A percentile compares a stretch with the other conserved stretches of the same genome.
These are phyloP conservation scores for Galerucella pusilla DNA, from an alignment of 2,888 invertebrate genomes.

Conservation along the genomic window DNA sequence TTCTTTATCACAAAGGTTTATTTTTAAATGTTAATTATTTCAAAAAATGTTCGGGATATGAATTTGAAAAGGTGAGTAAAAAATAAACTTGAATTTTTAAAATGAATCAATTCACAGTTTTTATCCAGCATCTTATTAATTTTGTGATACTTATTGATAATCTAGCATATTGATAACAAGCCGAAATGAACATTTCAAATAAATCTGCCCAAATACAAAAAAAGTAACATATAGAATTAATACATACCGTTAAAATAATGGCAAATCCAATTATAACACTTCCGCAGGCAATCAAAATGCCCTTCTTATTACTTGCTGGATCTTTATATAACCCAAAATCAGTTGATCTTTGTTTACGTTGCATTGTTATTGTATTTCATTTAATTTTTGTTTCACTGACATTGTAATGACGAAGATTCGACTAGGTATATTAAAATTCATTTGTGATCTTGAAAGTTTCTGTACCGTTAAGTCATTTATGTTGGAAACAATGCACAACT, in stretches of 20 bases:
- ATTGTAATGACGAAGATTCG: neutral
- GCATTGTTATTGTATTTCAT: constrained; percentile 13
- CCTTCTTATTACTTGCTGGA: constrained; percentile 5
- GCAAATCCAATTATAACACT: constrained; percentile 9
- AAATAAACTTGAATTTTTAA: no score
- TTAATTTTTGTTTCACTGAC: neutral
- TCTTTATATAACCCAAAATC: constrained; percentile 34
- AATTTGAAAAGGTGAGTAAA: no score
- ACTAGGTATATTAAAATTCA: neutral
- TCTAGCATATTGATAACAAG: no score
- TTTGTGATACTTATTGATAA: no score
- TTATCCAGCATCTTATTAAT: no score
- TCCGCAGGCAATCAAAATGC: constrained; percentile 12
- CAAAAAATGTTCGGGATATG: no score
- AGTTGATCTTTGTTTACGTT: constrained; percentile 16
- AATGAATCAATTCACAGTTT: no score
- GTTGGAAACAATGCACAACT: constrained; percentile 36
- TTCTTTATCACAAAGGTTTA: no score
- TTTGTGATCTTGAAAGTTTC: constrained; percentile 19
- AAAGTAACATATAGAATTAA: neutral
- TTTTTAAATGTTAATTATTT: no score
- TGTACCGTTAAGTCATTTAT: constrained; percentile 22
- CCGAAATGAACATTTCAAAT: neutral
- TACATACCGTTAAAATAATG: constrained; percentile 28
- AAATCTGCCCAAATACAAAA: neutral